A percentile compares a stretch with the other conserved stretches of the same genome.
Evolutionary conservation across 1,140 invertebrate genomes (phyloP).

Genomic region (Planococcus citri): DNA sequence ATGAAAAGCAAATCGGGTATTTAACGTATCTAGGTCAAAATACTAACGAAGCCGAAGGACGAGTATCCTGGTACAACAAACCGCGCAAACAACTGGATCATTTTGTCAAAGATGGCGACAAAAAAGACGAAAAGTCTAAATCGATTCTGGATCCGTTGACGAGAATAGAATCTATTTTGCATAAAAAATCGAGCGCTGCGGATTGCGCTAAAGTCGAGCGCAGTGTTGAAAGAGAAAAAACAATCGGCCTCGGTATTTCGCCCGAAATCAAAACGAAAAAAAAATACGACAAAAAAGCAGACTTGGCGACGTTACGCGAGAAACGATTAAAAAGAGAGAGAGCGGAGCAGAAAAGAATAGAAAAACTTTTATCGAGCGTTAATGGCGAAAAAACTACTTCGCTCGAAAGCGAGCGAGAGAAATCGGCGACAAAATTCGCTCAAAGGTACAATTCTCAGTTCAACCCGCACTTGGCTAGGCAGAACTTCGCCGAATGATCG

Average conservation of each 20-base stretch:
- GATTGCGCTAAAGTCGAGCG: not conserved
- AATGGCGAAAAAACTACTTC: slow-evolving; percentile 40
- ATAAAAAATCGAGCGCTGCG: not conserved
- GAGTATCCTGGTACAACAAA: slow-evolving; percentile 70
- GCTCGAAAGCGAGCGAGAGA: slow-evolving; percentile 25
- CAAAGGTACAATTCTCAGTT: slow-evolving; percentile 87
- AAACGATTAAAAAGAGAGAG: slow-evolving; percentile 67
- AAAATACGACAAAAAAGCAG: slow-evolving; percentile 31
- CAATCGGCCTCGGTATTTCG: no score
- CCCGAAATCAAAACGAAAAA: not conserved
- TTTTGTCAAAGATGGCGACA: not conserved
- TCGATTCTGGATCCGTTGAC: slow-evolving; percentile 56
- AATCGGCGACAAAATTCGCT: slow-evolving; percentile 35
- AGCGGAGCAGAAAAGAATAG: slow-evolving; percentile 55
- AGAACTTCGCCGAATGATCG: slow-evolving; percentile 42
- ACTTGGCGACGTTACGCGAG: slow-evolving; percentile 60
- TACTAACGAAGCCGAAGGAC: slow-evolving; percentile 68
- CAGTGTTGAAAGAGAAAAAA: no score
- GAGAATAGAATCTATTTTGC: not conserved
- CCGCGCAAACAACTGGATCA: slow-evolving; percentile 31
- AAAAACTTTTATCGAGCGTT: slow-evolving; percentile 52
- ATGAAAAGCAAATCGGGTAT: slow-evolving; percentile 94
- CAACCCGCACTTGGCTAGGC: slow-evolving; percentile 73
- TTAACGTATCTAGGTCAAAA: slow-evolving; percentile 92
- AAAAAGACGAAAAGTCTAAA: slow-evolving; percentile 35